phyloP scores from a whole-genome alignment of 2,888 invertebrate species.

The Pteria penguin region DNA sequence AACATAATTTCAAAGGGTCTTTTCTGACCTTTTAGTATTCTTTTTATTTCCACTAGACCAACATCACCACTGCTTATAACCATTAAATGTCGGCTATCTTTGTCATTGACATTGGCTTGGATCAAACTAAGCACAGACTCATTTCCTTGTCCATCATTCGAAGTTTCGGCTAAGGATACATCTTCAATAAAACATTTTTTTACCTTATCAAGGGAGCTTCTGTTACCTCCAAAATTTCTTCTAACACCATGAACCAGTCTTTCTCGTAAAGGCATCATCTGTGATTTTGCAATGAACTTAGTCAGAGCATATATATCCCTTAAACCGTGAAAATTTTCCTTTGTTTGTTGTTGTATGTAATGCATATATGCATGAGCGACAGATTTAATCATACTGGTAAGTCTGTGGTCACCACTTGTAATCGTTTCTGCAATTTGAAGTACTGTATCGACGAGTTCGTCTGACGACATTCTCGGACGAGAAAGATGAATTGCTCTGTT shows the following conservation, averaged over 20 bases:
- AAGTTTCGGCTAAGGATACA: neutral
- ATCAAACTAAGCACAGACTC: slow-evolving; percentile 49
- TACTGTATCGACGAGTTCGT: slow-evolving; percentile 44
- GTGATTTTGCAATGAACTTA: slow-evolving; percentile 32
- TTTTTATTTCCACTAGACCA: slow-evolving; percentile 52
- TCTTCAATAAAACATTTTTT: slow-evolving; percentile 7
- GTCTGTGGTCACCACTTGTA: slow-evolving; percentile 35
- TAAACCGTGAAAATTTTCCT: slow-evolving; percentile 57
- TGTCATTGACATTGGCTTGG: slow-evolving; percentile 54
- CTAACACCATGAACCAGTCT: slow-evolving; percentile 55
- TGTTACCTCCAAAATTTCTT: slow-evolving; percentile 63
- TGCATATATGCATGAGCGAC: slow-evolving; percentile 28
- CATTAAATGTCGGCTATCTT: slow-evolving; percentile 58
- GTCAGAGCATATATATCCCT: slow-evolving; percentile 57
- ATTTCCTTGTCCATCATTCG: neutral
- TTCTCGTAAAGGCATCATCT: neutral
- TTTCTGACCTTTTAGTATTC: slow-evolving; percentile 40
- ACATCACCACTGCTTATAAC: slow-evolving; percentile 58
- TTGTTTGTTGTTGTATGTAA: slow-evolving; percentile 39
- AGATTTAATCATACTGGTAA: neutral
- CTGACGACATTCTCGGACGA: slow-evolving; percentile 61
- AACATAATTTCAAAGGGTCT: slow-evolving; percentile 52
- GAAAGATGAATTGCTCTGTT: slow-evolving; percentile 69
- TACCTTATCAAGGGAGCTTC: slow-evolving; percentile 37
- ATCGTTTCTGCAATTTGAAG: neutral